phyloP scores from a whole-genome alignment of 2,888 invertebrate species.

The Nephrotoma appendiculata region DNA sequence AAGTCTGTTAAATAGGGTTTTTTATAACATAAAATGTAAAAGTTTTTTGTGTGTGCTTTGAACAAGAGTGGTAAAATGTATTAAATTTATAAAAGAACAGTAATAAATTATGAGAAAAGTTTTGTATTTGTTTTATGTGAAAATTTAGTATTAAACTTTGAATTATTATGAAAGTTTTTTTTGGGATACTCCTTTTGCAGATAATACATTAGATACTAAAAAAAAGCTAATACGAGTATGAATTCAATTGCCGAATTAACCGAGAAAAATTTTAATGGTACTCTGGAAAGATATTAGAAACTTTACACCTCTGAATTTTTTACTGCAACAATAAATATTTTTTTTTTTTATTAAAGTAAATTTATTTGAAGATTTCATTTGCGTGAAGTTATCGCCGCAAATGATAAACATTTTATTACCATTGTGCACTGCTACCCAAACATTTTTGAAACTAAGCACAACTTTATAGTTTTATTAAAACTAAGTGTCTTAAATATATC shows the following conservation, averaged over 20 bases:
- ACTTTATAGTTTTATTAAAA: neutral
- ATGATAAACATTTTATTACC: too few species aligned
- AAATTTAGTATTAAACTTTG: neutral
- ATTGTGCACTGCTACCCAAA: too few species aligned
- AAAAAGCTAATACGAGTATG: neutral
- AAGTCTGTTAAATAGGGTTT: neutral
- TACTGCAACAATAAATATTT: too few species aligned
- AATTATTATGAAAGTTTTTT: neutral
- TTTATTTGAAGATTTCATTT: too few species aligned
- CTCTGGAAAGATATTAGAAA: too few species aligned
- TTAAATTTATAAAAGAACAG: neutral
- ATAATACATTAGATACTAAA: neutral
- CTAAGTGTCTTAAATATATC: neutral
- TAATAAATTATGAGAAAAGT: neutral
- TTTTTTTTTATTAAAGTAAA: too few species aligned
- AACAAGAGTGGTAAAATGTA: neutral
- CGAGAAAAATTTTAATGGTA: neutral
- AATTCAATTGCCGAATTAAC: neutral
- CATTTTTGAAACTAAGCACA: too few species aligned
- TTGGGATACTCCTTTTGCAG: neutral
- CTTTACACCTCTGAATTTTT: too few species aligned
- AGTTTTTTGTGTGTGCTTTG: neutral
- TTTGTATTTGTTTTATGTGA: neutral
- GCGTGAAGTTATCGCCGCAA: too few species aligned
- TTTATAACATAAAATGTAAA: neutral